Evolutionary conservation across 2,888 invertebrate genomes (phyloP), one percentile per base, ranked within the genome.

Genomic region (Stenichneumon culpator): DNA sequence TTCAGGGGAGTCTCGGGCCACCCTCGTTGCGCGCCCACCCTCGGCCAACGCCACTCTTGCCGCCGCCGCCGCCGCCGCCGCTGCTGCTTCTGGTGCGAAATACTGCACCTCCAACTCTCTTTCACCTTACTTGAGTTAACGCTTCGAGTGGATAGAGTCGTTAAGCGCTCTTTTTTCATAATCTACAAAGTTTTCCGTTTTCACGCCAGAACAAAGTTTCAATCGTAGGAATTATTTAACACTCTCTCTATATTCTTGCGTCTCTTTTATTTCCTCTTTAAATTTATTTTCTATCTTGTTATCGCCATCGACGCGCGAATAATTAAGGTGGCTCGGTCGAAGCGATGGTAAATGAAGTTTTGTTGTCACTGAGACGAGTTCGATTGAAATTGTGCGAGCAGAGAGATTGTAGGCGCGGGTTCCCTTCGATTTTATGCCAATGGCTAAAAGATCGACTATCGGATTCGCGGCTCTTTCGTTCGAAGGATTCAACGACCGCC

Each of bases 121-220:
- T 75, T 57, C 52, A 68, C 73, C 78, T 79, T 73, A 86, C 82
- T 77, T 72, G 74, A 87, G 87, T 88, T 85, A 85, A 88, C 84
- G 67, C 82, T 77, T 84, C 78, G 79, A 87, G 87, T 84, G 87
- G 77, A 72, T 87, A 81, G 44, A 47, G 82, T 84, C 86, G 63
- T 87, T 86, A 87, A 81, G 79, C 84, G 63, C 75, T 74, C 14
- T 67, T 54, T 79, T 57, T 77, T 65, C 79, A 78, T 83, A 86
- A 86, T 83, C 73, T 73, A 25, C 80, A 60, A 83, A 86, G 73
- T 86, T 86, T 83, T 69, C 72, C 86, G 80, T 77, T 83, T 83
- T 86, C 86, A 86, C 82, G 77, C 77, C 69, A 72, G 72, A 82
- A 77, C 77, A 82, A 86, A 86, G 82, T 86, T 86, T 86, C 82